Conservation (phyloP, 2,113 vertebrate species). For the Thunnus thynnus region DNA sequence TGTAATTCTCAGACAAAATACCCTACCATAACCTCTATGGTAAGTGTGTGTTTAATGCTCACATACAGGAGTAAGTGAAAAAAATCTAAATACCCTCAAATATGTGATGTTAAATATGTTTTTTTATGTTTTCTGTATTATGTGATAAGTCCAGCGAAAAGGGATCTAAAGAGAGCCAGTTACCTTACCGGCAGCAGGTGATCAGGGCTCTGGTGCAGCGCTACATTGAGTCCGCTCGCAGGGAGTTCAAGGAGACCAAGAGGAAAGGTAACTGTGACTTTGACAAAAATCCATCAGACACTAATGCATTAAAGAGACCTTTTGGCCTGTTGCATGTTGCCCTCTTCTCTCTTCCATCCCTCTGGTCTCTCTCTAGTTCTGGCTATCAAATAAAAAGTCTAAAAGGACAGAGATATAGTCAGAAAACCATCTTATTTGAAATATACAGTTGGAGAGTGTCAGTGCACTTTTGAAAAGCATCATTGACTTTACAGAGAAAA, state of each 20-base stretch:
- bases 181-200: conserved; percentile 88
- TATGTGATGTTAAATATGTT: not conserved
- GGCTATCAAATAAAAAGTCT: too few relatives aligned
- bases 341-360: too few relatives aligned
- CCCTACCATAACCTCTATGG: conserved; percentile 84
- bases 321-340: not conserved
- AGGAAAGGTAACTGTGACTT: conserved; percentile 85
- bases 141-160: conserved; percentile 60
- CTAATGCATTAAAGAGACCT: too few relatives aligned
- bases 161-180: conserved; percentile 56
- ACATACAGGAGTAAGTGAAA: not conserved
- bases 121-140: not conserved
- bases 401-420: too few relatives aligned
- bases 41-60: conserved; percentile 68
- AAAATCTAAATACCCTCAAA: not conserved
- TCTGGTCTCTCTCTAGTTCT: too few relatives aligned
- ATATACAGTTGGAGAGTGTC: too few relatives aligned
- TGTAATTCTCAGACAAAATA: conserved; percentile 81
- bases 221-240: conserved; percentile 90
- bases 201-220: conserved; percentile 90
- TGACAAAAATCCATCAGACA: not conserved
- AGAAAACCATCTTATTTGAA: too few relatives aligned
- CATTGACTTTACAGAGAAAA: too few relatives aligned
- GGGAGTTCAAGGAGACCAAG: conserved; percentile 90
- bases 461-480: too few relatives aligned